phyloP scores from a whole-genome alignment of 2,797 vertebrate genomes.

The Pithecia hirsuta region DNA sequence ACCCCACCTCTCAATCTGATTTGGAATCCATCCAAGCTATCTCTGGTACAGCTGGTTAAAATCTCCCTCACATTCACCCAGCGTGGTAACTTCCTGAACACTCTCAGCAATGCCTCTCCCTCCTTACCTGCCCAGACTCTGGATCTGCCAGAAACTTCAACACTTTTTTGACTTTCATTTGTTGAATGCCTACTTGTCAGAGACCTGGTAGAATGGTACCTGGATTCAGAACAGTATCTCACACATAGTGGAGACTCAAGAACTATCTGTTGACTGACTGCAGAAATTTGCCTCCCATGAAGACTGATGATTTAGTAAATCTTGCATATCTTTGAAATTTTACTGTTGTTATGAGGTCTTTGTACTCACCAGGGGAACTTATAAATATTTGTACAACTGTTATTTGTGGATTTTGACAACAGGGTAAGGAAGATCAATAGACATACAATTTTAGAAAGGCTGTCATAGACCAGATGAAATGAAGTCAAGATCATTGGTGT shows the following conservation, averaged over 20 bases:
- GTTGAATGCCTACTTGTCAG: neutral
- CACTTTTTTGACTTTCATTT: neutral
- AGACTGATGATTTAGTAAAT: neutral
- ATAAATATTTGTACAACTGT: conserved; percentile 76
- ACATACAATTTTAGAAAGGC: neutral
- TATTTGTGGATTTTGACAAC: conserved; percentile 71
- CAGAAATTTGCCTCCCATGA: neutral
- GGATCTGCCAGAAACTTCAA: neutral
- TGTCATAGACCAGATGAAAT: conserved; percentile 21
- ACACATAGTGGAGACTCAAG: neutral
- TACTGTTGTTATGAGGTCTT: conserved; percentile 46
- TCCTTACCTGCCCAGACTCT: neutral
- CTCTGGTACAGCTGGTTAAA: neutral
- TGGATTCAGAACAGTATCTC: neutral
- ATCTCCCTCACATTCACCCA: neutral
- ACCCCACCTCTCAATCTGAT: neutral
- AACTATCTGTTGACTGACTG: neutral
- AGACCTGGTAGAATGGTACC: neutral
- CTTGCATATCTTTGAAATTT: conserved; percentile 40
- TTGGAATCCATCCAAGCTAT: neutral
- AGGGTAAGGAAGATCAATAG: conserved; percentile 32
- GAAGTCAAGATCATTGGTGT: neutral
- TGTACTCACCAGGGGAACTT: conserved; percentile 57
- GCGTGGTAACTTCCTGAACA: neutral
- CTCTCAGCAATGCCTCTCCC: neutral